phyloP scores from a whole-genome alignment of 2,113 vertebrate genomes.

The Lanius collurio region DNA sequence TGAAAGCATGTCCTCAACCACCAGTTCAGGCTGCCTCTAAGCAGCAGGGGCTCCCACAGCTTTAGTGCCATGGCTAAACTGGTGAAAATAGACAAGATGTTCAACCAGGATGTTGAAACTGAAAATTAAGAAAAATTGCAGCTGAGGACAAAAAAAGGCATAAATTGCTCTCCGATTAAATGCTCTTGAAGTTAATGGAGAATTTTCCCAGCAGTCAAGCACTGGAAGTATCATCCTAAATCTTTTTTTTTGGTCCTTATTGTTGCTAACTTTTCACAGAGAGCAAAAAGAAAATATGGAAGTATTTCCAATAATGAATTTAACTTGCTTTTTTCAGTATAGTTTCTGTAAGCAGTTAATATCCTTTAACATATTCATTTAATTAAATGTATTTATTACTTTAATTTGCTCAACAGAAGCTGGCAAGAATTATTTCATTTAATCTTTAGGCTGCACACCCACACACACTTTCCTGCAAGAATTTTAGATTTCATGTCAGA shows the following conservation, averaged over 20 bases:
- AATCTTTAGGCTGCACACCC: slow-evolving; percentile 45
- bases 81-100: background rate
- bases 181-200: background rate
- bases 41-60: background rate
- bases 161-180: background rate
- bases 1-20: background rate
- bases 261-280: background rate
- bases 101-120: background rate
- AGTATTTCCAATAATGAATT: background rate
- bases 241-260: background rate
- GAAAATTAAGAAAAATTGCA: background rate
- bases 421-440: slow-evolving; percentile 36
- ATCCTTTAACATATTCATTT: slow-evolving; percentile 15
- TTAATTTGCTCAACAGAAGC: slow-evolving; percentile 46
- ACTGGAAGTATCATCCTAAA: background rate
- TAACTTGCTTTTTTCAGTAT: background rate
- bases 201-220: background rate
- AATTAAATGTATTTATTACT: slow-evolving; percentile 51
- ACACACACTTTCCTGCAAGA: slow-evolving; percentile 27
- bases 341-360: slow-evolving; percentile 7
- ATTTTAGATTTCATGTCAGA: slow-evolving; percentile 19
- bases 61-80: background rate
- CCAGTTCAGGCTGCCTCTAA: background rate
- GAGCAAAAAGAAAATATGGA: background rate
- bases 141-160: background rate